A percentile compares a stretch with the other conserved stretches of the same genome.
Evolutionary conservation across 2,797 vertebrate genomes (phyloP).

Genomic region (Neopelma chrysocephalum): DNA sequence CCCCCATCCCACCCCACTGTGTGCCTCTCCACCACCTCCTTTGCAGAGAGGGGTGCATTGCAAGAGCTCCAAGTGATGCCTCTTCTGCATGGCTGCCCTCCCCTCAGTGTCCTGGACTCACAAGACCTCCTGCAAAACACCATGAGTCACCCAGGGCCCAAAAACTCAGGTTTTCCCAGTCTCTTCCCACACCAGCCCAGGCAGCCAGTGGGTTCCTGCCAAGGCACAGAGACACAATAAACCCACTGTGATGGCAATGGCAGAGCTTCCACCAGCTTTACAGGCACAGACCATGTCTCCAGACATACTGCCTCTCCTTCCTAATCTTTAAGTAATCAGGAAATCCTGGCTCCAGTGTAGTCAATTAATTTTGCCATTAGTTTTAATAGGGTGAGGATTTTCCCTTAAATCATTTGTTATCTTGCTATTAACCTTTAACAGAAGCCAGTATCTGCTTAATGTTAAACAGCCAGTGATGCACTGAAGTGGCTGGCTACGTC

Average conservation of each 20-base stretch:
- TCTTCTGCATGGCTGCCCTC: neutral
- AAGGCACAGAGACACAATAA: fast-evolving
- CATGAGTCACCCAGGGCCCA: neutral
- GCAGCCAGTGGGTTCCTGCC: neutral
- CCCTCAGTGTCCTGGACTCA: neutral
- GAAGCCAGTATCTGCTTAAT: neutral
- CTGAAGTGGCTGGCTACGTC: neutral
- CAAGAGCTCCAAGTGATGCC: neutral
- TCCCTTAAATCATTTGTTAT: neutral
- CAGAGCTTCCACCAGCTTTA: neutral
- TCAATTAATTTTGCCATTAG: neutral
- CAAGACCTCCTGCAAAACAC: neutral
- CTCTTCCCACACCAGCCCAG: neutral
- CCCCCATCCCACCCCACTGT: neutral
- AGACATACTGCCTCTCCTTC: neutral
- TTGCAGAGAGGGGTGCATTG: neutral
- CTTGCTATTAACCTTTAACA: neutral
- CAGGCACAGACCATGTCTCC: neutral
- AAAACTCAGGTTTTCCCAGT: fast-evolving
- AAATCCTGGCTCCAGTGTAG: neutral
- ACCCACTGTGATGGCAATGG: neutral
- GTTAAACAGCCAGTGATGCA: neutral
- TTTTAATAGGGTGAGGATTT: neutral
- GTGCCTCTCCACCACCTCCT: neutral
- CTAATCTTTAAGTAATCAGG: neutral